phyloP scores from a whole-genome alignment of 64 coral and sea anemone genomes.

The Stichodactyla mertensii region DNA sequence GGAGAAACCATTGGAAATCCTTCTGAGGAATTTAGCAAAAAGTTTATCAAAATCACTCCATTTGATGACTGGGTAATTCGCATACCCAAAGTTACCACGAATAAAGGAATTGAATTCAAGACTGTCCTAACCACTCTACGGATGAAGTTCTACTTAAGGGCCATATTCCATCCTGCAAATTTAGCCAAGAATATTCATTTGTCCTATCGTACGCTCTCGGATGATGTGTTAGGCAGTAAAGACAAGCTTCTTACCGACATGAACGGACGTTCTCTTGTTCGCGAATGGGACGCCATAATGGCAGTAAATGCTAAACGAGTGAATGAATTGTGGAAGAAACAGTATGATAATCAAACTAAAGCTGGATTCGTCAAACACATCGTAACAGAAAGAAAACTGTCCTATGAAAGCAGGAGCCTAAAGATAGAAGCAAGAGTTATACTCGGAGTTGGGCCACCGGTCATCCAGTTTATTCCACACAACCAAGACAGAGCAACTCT shows the following conservation, averaged over 20 bases:
- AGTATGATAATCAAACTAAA: slow-evolving; percentile 33
- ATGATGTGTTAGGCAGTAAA: slow-evolving; percentile 35
- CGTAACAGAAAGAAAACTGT: not conserved
- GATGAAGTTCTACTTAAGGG: slow-evolving; percentile 33
- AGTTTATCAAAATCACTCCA: slow-evolving; percentile 33
- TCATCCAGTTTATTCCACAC: slow-evolving; percentile 33
- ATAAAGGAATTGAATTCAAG: slow-evolving; percentile 28
- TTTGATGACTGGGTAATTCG: slow-evolving; percentile 45
- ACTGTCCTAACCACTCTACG: slow-evolving; percentile 19
- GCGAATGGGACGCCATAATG: slow-evolving; percentile 51
- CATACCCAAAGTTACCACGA: slow-evolving; percentile 30
- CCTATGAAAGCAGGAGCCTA: slow-evolving; percentile 1
- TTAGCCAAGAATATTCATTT: not conserved
- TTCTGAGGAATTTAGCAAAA: slow-evolving; percentile 13
- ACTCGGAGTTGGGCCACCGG: slow-evolving; percentile 23
- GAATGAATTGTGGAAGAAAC: slow-evolving; percentile 37
- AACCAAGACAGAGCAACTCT: slow-evolving; percentile 50
- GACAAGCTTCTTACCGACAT: slow-evolving; percentile 19
- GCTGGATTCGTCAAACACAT: slow-evolving; percentile 28
- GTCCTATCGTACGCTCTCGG: not conserved
- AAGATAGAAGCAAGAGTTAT: slow-evolving; percentile 31
- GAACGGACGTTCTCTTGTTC: slow-evolving; percentile 32
- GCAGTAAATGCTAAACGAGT: slow-evolving; percentile 38
- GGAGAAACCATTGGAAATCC: slow-evolving; percentile 24
- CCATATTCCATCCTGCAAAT: slow-evolving; percentile 23